Evolutionary conservation across 2,888 invertebrate species (phyloP), one percentile per base, ranked within the genome.

Genomic region (Myopa tessellatipennis): DNA sequence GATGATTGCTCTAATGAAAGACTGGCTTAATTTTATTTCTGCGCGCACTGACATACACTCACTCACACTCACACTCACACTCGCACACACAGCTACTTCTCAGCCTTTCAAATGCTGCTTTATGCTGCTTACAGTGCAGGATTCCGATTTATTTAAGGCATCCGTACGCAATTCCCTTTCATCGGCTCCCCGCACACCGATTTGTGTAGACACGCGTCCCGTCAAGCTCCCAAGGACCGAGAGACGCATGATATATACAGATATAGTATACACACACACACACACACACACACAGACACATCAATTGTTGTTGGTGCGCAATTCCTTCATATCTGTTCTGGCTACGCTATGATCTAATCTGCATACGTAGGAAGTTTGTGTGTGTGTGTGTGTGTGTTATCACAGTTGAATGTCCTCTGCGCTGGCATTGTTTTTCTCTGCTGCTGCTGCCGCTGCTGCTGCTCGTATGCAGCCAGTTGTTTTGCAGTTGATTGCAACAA

Each of bases 401-500:
- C 45, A 38, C 26, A 73, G 60, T 73, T 60, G 61, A 45, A n/a
- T 73, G 73, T 61, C 60, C 73, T 34, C 8, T 61, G 61, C 73
- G 50, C 10, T 45, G 14, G 61, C 40, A 38, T 73, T 73, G 73
- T 61, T 73, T 60, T 45, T 40, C 36, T 65, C 14, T 65, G 12
- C 14, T 65, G n/a, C 55, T 55, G 14, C 55, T 55, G 55, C 4
- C 16, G 16, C 55, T 50, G 50, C 12, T 50, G 50, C 36, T 38
- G 36, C 72, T 63, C 26, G 26, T 14, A 34, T 34, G 8, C 65
- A 65, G 16, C 36, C 4, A 36, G 34, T 38, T 65, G 34, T 65
- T 65, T 6, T 38, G 7, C 65, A 65, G 60, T 40, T 72, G 72
- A 72, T 72, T 72, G 72, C 72, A 72, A 60, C 60, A 72, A 72